phyloP scores from a whole-genome alignment of 2,888 invertebrate species.

The Cephus nigrinus region DNA sequence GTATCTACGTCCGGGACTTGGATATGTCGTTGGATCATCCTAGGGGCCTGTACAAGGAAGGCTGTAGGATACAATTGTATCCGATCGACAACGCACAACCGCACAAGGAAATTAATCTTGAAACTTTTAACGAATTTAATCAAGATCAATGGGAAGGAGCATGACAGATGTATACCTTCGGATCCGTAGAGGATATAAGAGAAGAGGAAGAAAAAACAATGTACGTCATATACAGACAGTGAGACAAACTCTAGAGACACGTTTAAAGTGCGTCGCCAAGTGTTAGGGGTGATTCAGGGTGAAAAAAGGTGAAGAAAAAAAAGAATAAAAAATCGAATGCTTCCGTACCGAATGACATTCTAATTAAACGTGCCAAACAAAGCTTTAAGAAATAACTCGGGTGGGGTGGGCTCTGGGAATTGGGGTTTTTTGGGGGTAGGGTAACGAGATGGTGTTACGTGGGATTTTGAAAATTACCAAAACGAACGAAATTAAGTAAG shows the following conservation, averaged over 20 bases:
- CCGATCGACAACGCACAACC: neutral
- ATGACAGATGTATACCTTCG: neutral
- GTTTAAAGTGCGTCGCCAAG: neutral
- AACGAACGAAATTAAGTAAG: neutral
- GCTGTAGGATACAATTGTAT: neutral
- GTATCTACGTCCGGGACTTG: neutral
- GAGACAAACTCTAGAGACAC: neutral
- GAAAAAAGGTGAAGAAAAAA: slow-evolving; percentile 20
- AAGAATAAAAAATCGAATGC: slow-evolving; percentile 52
- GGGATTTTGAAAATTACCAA: neutral
- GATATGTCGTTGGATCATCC: neutral
- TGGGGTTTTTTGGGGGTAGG: neutral
- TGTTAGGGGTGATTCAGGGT: slow-evolving; percentile 33
- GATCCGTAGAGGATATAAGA: neutral
- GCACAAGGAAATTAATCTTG: neutral
- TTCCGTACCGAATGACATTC: slow-evolving; percentile 61
- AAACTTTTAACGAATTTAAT: neutral
- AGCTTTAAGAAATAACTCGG: slow-evolving; percentile 50
- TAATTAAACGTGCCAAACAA: slow-evolving; percentile 64
- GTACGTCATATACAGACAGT: neutral
- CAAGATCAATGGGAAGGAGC: neutral
- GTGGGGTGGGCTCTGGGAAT: neutral
- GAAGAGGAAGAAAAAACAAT: neutral
- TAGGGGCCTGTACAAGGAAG: neutral
- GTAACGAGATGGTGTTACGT: neutral